Evolutionary conservation across 2,888 invertebrate genomes (phyloP).

Genomic region (Rapana venosa): DNA sequence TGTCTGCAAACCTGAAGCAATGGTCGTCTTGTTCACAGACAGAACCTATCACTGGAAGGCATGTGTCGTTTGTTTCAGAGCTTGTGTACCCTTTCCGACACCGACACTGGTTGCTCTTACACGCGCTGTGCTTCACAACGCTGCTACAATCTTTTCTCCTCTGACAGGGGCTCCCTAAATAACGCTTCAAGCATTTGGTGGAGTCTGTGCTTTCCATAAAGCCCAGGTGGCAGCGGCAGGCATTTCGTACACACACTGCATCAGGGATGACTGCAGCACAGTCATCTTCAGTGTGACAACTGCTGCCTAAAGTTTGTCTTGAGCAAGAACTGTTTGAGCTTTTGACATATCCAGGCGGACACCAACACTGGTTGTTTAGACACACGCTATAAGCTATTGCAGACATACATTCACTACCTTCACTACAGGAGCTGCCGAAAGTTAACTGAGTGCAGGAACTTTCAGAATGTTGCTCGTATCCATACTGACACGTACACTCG

Average conservation of each 20-base stretch:
- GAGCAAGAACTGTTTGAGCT: constrained; percentile 8
- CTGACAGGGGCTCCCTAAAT: not conserved
- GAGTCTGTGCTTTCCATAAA: not conserved
- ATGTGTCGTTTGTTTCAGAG: not conserved
- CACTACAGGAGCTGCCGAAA: not conserved
- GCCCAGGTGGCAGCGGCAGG: not conserved
- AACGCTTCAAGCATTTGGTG: not conserved
- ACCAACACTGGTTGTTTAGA: not conserved
- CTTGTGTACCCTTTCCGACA: not conserved
- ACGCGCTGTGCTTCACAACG: not conserved
- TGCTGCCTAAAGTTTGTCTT: not conserved
- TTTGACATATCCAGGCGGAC: not conserved
- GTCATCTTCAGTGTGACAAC: not conserved
- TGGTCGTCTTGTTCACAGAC: not conserved
- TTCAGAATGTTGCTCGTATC: not conserved
- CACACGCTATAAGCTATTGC: not conserved
- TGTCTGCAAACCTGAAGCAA: not conserved
- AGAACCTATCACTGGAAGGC: constrained; percentile 2
- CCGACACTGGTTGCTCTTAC: not conserved
- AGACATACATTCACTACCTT: not conserved
- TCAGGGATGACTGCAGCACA: constrained; percentile 2
- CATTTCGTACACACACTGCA: not conserved
- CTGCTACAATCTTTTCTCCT: not conserved
- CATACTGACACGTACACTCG: not conserved
- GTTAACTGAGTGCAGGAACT: not conserved